phyloP scores from a whole-genome alignment of 2,797 vertebrate genomes.

The Pantherophis alleghaniensis region DNA sequence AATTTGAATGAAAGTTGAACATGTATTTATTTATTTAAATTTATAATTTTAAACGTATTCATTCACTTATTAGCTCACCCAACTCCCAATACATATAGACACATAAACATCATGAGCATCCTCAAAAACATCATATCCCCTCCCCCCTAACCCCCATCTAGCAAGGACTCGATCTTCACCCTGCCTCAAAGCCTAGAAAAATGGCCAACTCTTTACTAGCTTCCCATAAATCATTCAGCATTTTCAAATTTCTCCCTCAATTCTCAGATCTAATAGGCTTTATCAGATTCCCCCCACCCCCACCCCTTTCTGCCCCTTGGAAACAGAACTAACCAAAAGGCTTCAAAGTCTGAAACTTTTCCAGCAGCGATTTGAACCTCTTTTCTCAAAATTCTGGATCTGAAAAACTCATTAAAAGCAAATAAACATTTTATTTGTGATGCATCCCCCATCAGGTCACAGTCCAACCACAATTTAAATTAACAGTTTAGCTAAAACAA shows the following conservation, averaged over 20 bases:
- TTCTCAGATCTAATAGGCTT: neutral
- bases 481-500: neutral
- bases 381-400: neutral
- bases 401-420: neutral
- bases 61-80: neutral
- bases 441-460: neutral
- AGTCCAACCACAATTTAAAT: neutral
- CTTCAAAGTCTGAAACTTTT: neutral
- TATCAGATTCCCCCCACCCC: neutral
- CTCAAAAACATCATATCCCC: neutral
- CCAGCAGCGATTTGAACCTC: neutral
- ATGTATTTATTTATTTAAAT: neutral
- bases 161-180: neutral
- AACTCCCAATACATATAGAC: neutral
- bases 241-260: neutral
- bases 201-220: neutral
- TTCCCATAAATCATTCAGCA: neutral
- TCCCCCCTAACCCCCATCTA: neutral
- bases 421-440: neutral
- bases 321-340: neutral
- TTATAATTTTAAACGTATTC: neutral
- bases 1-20: neutral
- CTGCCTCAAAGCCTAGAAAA: neutral
- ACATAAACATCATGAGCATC: neutral
- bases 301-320: neutral